Conservation (phyloP, 2,888 invertebrate species). For the Iselma pallidipennis region DNA sequence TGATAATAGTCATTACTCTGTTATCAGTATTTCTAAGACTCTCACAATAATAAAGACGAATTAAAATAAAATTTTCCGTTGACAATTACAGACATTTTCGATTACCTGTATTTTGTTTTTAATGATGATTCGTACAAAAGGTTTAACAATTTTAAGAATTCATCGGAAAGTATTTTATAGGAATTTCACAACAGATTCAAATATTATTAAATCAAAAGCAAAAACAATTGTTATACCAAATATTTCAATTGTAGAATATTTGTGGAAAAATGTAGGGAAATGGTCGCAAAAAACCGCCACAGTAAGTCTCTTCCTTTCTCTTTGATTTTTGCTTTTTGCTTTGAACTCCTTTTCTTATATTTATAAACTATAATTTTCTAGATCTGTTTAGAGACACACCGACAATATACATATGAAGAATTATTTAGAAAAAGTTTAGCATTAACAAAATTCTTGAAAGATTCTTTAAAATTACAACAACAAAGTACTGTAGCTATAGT, state of each 20-base stretch:
- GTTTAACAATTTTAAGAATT: too few relatives aligned
- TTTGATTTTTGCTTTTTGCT: neutral
- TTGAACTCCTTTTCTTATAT: slow-evolving; percentile 1
- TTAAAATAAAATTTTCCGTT: too few relatives aligned
- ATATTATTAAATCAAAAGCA: slow-evolving; percentile 28
- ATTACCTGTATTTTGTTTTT: too few relatives aligned
- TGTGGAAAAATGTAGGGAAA: slow-evolving; percentile 17
- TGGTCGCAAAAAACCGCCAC: slow-evolving; percentile 16
- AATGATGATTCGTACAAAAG: too few relatives aligned
- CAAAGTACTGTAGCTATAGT: slow-evolving; percentile 67
- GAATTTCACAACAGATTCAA: slow-evolving; percentile 7
- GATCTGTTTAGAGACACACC: slow-evolving; percentile 73
- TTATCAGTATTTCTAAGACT: too few relatives aligned
- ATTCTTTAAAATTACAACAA: slow-evolving; percentile 63
- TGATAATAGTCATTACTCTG: too few relatives aligned
- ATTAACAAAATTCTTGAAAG: slow-evolving; percentile 59
- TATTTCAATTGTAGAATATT: slow-evolving; percentile 61
- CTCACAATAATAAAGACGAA: too few relatives aligned
- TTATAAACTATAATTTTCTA: slow-evolving; percentile 48
- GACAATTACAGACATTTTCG: too few relatives aligned
- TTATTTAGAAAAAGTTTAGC: slow-evolving; percentile 65
- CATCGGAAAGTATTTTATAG: too few relatives aligned
- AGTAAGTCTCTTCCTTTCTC: too few relatives aligned
- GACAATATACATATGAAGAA: slow-evolving; percentile 70
- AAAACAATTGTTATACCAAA: slow-evolving; percentile 58